Evolutionary conservation across 2,113 vertebrate species (phyloP), one percentile per base, ranked within the genome.

Genomic region (Chionis minor): DNA sequence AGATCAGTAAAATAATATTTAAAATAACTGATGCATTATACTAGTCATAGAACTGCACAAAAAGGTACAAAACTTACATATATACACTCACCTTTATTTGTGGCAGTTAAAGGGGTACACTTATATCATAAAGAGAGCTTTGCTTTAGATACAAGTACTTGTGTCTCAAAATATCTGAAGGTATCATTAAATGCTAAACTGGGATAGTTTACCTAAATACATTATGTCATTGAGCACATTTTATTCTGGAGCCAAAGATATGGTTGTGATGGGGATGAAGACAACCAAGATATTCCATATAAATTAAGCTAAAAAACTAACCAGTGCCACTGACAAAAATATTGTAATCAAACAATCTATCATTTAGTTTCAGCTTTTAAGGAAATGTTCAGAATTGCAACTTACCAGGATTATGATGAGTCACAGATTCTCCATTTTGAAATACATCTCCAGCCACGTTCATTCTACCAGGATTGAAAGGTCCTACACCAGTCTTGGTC

Each of bases 391-490:
- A 83, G 56, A 91, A 91, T 49, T 66, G 40, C 21, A 62, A 49
- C 95, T 98, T 98, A 99, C 99, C 99, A 97, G 99, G 98, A 96
- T 98, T 99, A 94, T 98, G 99, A 97, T 99, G 99, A 51, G 98
- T 98, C 88, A 98, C 98, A 23, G 98, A 98, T 97, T 99, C 99
- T 96, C 99, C 99, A 81, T 99, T 99, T 98, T 99, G 99, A 95
- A 99, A 99, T 52, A 98, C 98, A 96, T 99, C 99, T 91, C 98
- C 98, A 96, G 98, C 82, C 92, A 98, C 98, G 22, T 96, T 98
- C 79, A 99, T 98, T 91, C 99, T 99, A 97, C 99, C 99, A 45
- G 99, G 99, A 98, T 99, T 99, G 98, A 99, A 99, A 97, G 99
- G 99, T 98, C 98, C 98, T 96, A 98, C 97, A 96, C 96, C 98